A percentile compares a stretch with the other conserved stretches of the same genome.
Evolutionary conservation across 2,797 vertebrate genomes (phyloP).

Genomic region (Bradypodion pumilum): DNA sequence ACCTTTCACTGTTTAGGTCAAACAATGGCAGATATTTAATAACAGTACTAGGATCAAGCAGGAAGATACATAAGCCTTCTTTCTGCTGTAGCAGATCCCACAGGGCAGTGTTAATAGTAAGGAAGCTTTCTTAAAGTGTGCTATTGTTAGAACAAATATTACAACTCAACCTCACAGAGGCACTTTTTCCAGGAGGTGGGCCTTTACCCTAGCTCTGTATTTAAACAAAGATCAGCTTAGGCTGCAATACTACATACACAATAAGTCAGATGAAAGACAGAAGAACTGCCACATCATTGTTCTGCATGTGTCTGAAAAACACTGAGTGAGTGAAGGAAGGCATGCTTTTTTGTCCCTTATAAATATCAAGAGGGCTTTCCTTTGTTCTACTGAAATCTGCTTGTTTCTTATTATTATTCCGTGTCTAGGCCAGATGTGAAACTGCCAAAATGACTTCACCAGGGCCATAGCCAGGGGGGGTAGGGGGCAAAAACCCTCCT

Average conservation of each 20-base stretch:
- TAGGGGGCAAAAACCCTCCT: no score
- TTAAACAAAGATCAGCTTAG: background rate
- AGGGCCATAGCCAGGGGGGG: no score
- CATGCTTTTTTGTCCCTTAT: background rate
- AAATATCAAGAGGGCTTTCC: background rate
- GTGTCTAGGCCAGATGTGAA: no score
- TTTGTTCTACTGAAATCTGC: background rate
- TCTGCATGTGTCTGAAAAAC: background rate
- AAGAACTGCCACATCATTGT: no score
- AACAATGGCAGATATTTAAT: constrained; percentile 4
- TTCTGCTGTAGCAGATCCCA: background rate
- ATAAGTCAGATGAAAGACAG: background rate
- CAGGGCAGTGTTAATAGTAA: background rate
- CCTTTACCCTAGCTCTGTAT: background rate
- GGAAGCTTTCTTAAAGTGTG: background rate
- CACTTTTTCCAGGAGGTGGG: background rate
- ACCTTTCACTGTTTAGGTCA: constrained; percentile 19
- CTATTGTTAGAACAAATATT: background rate
- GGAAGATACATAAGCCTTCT: background rate
- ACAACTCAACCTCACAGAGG: background rate
- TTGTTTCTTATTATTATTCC: no score
- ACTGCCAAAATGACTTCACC: no score
- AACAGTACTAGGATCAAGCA: background rate
- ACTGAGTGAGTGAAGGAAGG: background rate
- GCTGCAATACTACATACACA: background rate